Evolutionary conservation across 2,113 vertebrate genomes (phyloP), one percentile per base, ranked within the genome.

Genomic region (Pelecanus crispus): DNA sequence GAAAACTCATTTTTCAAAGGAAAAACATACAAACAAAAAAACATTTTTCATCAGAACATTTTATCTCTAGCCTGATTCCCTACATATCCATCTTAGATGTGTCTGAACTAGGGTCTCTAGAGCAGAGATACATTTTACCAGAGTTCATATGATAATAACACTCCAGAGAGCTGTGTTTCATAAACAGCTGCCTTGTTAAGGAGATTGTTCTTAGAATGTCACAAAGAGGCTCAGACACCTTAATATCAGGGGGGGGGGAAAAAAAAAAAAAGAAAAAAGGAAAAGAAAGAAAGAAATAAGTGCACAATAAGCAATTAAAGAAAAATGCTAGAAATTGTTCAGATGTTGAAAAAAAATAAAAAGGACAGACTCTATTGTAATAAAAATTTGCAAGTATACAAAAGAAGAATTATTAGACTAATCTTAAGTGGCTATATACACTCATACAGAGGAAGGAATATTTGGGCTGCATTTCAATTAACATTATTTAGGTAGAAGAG

Each of bases 111-210:
- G 13, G 5, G 15, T 92, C 3, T 72, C n/a, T 81, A 38, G 34
- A 86, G 63, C 45, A 88, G 11, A 72, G 71, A 59, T n/a, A 59
- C 6, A 47, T 77, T 88, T 90, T 72, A 75, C 25, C 21, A 44
- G 49, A 73, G 24, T 73, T 84, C 71, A 20, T 68, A 32, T 38
- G 44, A 65, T 61, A 86, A 59, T 55, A 80, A 72, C 10, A 42
- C 44, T 72, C 62, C 44, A 90, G 79, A 90, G 66, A 86, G 20
- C 29, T 59, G 18, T 52, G 36, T 91, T 88, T 95, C 44, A 80
- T 68, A 42, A 83, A 38, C 58, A 77, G 24, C 7, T 77, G 5
- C 42, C 91, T 88, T 0, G 0, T 83, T 92, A 92, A 81, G 17
- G 34, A 59, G 16, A 42, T 63, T 65, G 53, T 75, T 78, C 45